Evolutionary conservation across 2,113 vertebrate species (phyloP).

Genomic region (Alexandromys fortis): DNA sequence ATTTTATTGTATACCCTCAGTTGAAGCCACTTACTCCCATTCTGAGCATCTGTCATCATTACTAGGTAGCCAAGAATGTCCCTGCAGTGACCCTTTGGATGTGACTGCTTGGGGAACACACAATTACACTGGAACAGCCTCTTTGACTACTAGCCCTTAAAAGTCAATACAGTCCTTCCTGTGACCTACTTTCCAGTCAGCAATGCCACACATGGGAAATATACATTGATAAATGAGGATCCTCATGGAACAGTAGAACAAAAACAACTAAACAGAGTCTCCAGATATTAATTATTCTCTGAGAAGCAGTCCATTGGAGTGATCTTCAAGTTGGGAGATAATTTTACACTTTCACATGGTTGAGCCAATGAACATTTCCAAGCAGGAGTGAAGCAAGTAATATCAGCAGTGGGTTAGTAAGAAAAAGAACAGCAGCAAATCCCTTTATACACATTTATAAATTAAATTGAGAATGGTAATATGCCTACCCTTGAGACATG

Average conservation of each 20-base stretch:
- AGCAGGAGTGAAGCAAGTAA: conserved; percentile 66
- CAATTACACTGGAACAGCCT: conserved; percentile 54
- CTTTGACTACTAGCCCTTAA: conserved; percentile 62
- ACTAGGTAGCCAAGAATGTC: conserved; percentile 8
- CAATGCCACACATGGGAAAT: conserved; percentile 65
- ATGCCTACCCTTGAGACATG: conserved; percentile 76
- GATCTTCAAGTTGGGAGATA: conserved; percentile 70
- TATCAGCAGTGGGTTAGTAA: conserved; percentile 62
- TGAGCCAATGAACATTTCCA: conserved; percentile 69
- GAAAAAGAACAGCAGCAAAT: neutral
- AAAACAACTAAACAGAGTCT: conserved; percentile 73
- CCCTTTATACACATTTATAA: conserved; percentile 73
- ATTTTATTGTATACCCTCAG: neutral
- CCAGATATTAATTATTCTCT: conserved; percentile 72
- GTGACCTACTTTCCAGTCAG: conserved; percentile 72
- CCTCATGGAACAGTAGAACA: conserved; percentile 66
- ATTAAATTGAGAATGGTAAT: conserved; percentile 81
- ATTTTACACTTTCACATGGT: conserved; percentile 75
- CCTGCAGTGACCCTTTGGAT: conserved; percentile 54
- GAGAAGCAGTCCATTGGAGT: conserved; percentile 55
- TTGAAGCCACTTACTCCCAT: neutral
- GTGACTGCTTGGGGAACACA: conserved; percentile 46
- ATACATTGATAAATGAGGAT: conserved; percentile 72
- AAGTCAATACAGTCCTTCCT: conserved; percentile 59
- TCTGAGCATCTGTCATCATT: conserved; percentile 24